Conservation (phyloP, 1,140 invertebrate species). For the Pseudomyrmex cubaensis region DNA sequence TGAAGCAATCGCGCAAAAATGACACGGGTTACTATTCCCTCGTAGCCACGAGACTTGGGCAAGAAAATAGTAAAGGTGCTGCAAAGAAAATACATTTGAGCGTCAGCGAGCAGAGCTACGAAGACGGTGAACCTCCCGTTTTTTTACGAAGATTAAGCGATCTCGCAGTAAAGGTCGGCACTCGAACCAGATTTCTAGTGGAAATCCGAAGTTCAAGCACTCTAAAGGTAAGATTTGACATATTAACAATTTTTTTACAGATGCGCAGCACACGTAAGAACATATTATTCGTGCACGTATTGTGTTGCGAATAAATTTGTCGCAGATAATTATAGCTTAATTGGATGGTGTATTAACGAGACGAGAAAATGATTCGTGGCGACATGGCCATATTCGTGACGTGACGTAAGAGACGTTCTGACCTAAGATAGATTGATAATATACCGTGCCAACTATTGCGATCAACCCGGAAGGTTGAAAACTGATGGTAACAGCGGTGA, state of each 20-base stretch:
- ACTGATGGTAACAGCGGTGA: conserved; percentile 46
- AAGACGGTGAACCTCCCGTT: conserved; percentile 89
- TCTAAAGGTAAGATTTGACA: conserved; percentile 87
- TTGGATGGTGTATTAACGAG: conserved; percentile 23
- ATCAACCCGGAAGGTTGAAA: conserved; percentile 67
- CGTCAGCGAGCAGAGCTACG: conserved; percentile 76
- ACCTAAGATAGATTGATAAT: conserved; percentile 47
- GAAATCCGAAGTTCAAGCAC: conserved; percentile 92
- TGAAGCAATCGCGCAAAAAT: conserved; percentile 85
- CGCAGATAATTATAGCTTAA: neutral
- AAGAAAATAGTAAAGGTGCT: conserved; percentile 71
- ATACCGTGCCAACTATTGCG: conserved; percentile 44
- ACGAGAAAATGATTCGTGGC: neutral
- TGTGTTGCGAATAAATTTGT: neutral
- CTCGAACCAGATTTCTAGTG: conserved; percentile 92
- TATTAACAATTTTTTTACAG: neutral
- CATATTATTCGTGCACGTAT: neutral
- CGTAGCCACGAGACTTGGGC: conserved; percentile 85
- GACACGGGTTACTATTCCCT: conserved; percentile 87
- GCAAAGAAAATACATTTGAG: conserved; percentile 78
- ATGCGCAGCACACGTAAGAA: neutral
- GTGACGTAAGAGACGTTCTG: conserved; percentile 11
- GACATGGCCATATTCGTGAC: neutral
- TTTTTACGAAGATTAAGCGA: conserved; percentile 92
- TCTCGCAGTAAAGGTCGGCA: conserved; percentile 94